Evolutionary conservation across 2,797 vertebrate genomes (phyloP).

Genomic region (Sebastes hopkinsi): DNA sequence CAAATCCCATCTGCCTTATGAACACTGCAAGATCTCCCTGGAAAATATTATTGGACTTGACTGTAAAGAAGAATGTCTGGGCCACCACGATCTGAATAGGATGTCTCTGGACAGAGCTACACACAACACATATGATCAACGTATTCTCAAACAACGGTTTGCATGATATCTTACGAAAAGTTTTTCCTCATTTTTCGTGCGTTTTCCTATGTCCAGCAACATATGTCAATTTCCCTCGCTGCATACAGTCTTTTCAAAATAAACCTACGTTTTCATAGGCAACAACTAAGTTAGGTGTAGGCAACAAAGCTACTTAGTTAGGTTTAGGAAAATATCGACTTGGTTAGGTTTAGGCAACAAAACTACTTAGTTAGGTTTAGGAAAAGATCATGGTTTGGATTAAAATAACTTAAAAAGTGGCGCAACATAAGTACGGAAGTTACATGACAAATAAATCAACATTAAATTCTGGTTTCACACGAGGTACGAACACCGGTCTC

Average conservation of each 20-base stretch:
- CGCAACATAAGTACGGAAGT: neutral
- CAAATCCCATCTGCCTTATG: conserved; percentile 9
- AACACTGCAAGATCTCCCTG: neutral
- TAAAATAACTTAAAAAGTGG: neutral
- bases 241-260: neutral
- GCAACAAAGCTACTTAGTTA: neutral
- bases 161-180: neutral
- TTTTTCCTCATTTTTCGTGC: neutral
- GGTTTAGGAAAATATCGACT: neutral
- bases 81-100: neutral
- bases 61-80: neutral
- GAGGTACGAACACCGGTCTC: neutral
- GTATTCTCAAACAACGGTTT: neutral
- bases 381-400: neutral
- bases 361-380: neutral
- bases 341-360: neutral
- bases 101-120: neutral
- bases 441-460: neutral
- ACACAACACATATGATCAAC: neutral
- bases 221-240: neutral
- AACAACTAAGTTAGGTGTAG: neutral
- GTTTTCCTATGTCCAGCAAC: neutral
- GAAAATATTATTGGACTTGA: neutral
- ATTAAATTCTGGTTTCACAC: neutral
- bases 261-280: neutral